Percentiles rank a stretch among this genome's conserved stretches.
These are phyloP conservation scores for Aquatica leii DNA, from an alignment of 2,888 invertebrate genomes.

Conservation along the genomic window DNA sequence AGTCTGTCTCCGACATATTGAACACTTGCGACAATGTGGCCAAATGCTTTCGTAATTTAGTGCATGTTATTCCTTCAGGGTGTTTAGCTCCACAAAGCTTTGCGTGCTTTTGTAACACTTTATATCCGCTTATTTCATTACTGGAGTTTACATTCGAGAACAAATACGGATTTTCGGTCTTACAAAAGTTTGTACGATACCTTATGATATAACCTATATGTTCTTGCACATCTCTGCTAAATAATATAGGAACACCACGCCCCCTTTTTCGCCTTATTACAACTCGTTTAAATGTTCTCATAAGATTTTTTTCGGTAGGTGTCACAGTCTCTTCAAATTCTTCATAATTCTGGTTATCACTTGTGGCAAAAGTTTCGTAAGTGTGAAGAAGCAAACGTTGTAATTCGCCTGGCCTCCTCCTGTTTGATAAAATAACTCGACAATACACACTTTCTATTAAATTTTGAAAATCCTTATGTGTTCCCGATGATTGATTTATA, in stretches of 20 bases:
- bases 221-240: conserved; percentile 26
- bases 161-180: conserved; percentile 11
- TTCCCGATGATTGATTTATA: conserved; percentile 17
- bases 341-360: conserved; percentile 2
- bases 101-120: conserved; percentile 38
- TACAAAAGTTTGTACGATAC: conserved; percentile 3
- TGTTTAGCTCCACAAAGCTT: conserved; percentile 33
- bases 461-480: conserved; percentile 28
- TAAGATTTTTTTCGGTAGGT: conserved; percentile 16
- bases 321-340: not conserved
- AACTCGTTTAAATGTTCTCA: conserved; percentile 6
- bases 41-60: conserved; percentile 42
- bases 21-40: conserved; percentile 43
- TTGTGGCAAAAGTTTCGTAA: conserved; percentile 4
- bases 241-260: conserved; percentile 28
- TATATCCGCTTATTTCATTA: conserved; percentile 3
- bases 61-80: conserved; percentile 35
- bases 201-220: not conserved
- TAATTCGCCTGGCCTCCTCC: not conserved
- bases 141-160: conserved; percentile 40
- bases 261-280: conserved; percentile 29
- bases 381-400: conserved; percentile 1
- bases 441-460: conserved; percentile 31
- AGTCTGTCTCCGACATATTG: conserved; percentile 34
- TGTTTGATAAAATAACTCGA: not conserved